These are phyloP conservation scores for Goniozus legneri DNA, from an alignment of 1,140 invertebrate genomes.

Conservation along the genomic window DNA sequence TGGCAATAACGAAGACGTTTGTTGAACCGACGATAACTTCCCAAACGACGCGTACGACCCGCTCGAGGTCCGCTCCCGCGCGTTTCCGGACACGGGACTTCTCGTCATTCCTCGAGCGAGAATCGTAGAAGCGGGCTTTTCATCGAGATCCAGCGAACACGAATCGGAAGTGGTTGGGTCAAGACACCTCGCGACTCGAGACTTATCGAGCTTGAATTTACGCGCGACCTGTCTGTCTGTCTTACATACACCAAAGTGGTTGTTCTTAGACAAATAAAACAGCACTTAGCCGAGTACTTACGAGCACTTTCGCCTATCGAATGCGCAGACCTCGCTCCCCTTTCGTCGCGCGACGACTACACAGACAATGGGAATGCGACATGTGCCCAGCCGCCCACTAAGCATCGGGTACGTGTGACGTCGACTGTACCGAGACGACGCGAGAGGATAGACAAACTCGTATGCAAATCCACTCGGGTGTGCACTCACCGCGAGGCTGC, in stretches of 20 bases:
- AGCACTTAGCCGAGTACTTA: constrained; percentile 51
- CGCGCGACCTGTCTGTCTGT: background rate
- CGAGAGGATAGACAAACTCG: constrained; percentile 44
- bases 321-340: no score
- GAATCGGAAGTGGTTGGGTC: constrained; percentile 13
- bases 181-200: background rate
- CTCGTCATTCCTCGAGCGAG: background rate
- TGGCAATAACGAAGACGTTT: constrained; percentile 36
- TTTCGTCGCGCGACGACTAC: no score
- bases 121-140: constrained; percentile 4
- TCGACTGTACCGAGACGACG: constrained; percentile 30
- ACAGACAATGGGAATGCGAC: constrained; percentile 53
- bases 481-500: constrained; percentile 27
- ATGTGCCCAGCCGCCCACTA: constrained; percentile 37
- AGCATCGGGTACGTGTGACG: no score
- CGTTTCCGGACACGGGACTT: no score
- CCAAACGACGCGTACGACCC: no score
- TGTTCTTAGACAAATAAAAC: constrained; percentile 55
- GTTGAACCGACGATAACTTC: constrained; percentile 25
- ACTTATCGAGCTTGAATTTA: background rate
- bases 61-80: background rate
- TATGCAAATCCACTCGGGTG: constrained; percentile 44
- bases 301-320: no score
- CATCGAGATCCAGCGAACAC: background rate
- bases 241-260: constrained; percentile 31